Evolutionary conservation across 2,797 vertebrate genomes (phyloP).

Genomic region (Neostethus bicornis): DNA sequence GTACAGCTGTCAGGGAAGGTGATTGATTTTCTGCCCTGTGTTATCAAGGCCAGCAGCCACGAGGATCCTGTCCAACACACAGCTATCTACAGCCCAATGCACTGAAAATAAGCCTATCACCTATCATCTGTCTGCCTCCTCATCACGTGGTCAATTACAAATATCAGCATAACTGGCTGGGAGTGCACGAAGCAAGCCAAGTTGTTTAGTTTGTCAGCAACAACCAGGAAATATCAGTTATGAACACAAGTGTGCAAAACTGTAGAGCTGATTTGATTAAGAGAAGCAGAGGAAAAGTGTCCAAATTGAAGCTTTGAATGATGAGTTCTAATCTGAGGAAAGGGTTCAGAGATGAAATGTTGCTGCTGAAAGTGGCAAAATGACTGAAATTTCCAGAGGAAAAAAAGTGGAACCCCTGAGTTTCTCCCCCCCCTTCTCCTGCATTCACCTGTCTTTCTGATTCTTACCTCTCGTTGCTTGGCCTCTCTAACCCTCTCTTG

Average conservation of each 20-base stretch:
- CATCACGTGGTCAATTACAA: slow-evolving; percentile 54
- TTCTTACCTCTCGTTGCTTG: slow-evolving; percentile 55
- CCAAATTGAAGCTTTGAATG: slow-evolving; percentile 7
- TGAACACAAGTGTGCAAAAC: slow-evolving; percentile 29
- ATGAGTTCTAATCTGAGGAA: slow-evolving; percentile 24
- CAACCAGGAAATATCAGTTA: slow-evolving; percentile 42
- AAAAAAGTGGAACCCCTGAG: slow-evolving; percentile 16
- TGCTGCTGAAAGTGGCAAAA: slow-evolving; percentile 15
- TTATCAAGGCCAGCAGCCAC: slow-evolving; percentile 78
- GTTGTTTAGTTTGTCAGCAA: slow-evolving; percentile 21
- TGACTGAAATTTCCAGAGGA: slow-evolving; percentile 18
- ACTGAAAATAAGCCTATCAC: slow-evolving; percentile 64
- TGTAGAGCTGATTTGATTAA: slow-evolving; percentile 20
- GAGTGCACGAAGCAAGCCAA: slow-evolving; percentile 20
- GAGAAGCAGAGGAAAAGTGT: slow-evolving; percentile 17
- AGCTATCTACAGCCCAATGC: slow-evolving; percentile 50
- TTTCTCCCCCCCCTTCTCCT: slow-evolving; percentile 1
- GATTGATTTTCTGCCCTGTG: slow-evolving; percentile 78
- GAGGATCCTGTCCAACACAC: slow-evolving; percentile 48
- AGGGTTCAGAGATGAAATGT: slow-evolving; percentile 9
- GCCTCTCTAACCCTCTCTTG: slow-evolving; percentile 53
- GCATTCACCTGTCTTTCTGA: slow-evolving; percentile 21
- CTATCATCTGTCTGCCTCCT: slow-evolving; percentile 44
- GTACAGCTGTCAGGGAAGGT: slow-evolving; percentile 75
- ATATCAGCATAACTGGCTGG: slow-evolving; percentile 57